phyloP scores from a whole-genome alignment of 2,888 invertebrate genomes.

The Pardosa pseudoannulata region DNA sequence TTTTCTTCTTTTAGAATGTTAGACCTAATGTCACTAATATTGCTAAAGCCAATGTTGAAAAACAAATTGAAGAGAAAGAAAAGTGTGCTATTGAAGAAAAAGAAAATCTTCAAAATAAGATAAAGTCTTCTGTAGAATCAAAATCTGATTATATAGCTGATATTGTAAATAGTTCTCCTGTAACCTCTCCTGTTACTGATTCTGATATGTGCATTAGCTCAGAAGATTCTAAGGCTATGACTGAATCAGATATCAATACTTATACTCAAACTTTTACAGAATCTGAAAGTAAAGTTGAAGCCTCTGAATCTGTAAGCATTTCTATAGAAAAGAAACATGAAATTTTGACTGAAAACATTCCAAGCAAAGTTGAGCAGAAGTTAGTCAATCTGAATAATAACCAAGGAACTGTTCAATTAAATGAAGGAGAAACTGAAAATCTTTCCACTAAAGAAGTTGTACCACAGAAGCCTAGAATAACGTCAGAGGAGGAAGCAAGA shows the following conservation, averaged over 20 bases:
- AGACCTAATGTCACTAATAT: neutral
- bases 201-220: conserved; percentile 26
- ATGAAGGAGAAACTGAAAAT: neutral
- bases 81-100: neutral
- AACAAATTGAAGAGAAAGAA: neutral
- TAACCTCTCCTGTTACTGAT: conserved; percentile 46
- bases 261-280: conserved; percentile 29
- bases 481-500: conserved; percentile 94
- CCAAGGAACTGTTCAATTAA: neutral
- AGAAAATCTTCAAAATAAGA: neutral
- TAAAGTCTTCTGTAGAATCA: neutral
- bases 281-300: conserved; percentile 15
- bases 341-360: neutral
- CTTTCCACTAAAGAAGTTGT: neutral
- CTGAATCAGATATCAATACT: conserved; percentile 23
- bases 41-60: neutral
- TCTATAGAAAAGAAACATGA: neutral
- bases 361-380: neutral
- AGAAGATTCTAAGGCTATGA: conserved; percentile 23
- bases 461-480: conserved; percentile 82
- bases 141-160: conserved; percentile 4
- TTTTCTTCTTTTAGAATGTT: conserved; percentile 1
- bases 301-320: neutral
- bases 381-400: neutral
- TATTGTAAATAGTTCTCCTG: conserved; percentile 17